Base-by-base conservation (phyloP, 2,113 vertebrate genomes). In the Cyrtonyx montezumae region DNA sequence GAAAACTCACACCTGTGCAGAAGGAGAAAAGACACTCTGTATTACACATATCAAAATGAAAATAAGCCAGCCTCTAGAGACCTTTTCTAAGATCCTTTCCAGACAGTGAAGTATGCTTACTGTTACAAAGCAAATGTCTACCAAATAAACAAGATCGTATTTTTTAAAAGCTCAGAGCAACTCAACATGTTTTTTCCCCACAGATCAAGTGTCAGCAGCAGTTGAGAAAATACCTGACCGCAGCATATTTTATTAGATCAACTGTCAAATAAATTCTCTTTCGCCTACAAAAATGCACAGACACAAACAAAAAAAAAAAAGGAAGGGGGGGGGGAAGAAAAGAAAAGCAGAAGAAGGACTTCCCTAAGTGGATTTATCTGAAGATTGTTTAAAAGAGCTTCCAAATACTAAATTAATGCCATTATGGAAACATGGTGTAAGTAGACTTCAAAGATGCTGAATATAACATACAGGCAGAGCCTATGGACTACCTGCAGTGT, bases 161-260 rank as follows among this genome's bases (percentile, higher is more conserved):
- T 48, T 91, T 87, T 83, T 46, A 22, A 61, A 91, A 94, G 61
- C 70, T 77, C 20, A 7, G 48, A 88, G 68, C 23, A 92, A 69
- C 23, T 81, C 49, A 46, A 40, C 22, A 16, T 11, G 59, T 16
- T 69, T 61, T 30, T 11, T 16, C 40, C 73, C 28, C 36, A 71
- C 43, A 58, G 70, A 88, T 71, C 79, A 78, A 91, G 67, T 46
- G 79, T 43, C 91, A 96, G 46, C 56, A 84, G 82, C 40, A 85
- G 79, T 1, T 3, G 32, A 87, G 40, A 43, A 90, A 82, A 87
- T 13, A 81, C 49, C 70, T 61, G 82, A 70, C 63, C 46, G 15
- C 15, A 34, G 51, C 49, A 71, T 75, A 74, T 79, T 92, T 94
- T 87, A 94, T 92, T 48, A 91, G 36, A 87, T 87, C 79, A 87